These are phyloP conservation scores for Sialia sialis DNA, from an alignment of 2,113 vertebrate species.

Conservation along the genomic window DNA sequence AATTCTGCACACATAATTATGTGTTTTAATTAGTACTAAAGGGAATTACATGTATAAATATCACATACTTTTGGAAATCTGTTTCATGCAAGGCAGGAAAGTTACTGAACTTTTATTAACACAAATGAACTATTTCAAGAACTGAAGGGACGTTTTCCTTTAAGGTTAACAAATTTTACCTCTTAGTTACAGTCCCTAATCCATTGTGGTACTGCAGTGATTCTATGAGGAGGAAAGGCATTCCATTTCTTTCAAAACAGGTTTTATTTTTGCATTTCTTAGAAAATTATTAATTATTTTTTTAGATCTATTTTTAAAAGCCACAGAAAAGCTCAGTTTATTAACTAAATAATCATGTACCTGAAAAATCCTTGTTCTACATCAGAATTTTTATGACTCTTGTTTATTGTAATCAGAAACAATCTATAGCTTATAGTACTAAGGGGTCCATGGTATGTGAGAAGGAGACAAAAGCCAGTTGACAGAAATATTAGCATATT, in stretches of 20 bases:
- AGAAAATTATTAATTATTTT: not conserved
- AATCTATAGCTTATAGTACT: not conserved
- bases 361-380: not conserved
- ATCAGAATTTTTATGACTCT: not conserved
- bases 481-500: slow-evolving; percentile 16
- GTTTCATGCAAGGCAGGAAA: not conserved
- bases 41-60: slow-evolving; percentile 35
- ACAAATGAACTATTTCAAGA: not conserved
- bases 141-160: not conserved
- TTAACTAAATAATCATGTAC: not conserved
- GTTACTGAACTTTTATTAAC: not conserved
- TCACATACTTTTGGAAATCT: not conserved
- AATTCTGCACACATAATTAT: not conserved
- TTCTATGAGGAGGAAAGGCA: not conserved
- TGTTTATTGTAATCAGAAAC: not conserved
- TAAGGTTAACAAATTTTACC: not conserved
- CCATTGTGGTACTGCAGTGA: not conserved
- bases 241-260: not conserved
- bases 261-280: not conserved
- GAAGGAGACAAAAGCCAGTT: not conserved
- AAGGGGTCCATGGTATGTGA: not conserved
- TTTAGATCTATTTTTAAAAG: not conserved
- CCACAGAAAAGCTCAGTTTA: not conserved
- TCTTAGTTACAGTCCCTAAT: not conserved
- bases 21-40: slow-evolving; percentile 47